These are phyloP conservation scores for Trachelus iudaicus DNA, from an alignment of 2,888 invertebrate genomes.

Conservation along the genomic window DNA sequence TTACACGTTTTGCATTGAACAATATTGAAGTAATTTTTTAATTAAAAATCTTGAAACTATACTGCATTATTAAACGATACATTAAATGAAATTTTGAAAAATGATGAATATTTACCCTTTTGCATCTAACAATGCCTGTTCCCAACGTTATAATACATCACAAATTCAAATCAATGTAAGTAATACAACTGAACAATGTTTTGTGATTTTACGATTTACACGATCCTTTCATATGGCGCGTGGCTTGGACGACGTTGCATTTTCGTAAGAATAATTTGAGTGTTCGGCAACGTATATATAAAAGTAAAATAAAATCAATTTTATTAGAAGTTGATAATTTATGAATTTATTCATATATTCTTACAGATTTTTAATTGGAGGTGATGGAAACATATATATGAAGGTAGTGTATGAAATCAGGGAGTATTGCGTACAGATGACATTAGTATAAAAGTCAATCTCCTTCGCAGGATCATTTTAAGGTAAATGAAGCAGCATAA, in stretches of 20 bases:
- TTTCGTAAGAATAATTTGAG: slow-evolving; percentile 67
- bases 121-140: slow-evolving; percentile 65
- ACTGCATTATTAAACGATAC: too few species aligned
- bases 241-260: slow-evolving; percentile 70
- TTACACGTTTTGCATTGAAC: too few species aligned
- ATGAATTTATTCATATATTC: background rate
- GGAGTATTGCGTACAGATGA: slow-evolving; percentile 72
- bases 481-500: slow-evolving; percentile 30
- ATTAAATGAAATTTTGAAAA: too few species aligned
- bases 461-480: slow-evolving; percentile 70
- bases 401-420: slow-evolving; percentile 74
- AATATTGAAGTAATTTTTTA: too few species aligned
- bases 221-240: slow-evolving; percentile 69
- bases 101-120: too few species aligned
- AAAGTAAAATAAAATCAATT: background rate
- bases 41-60: too few species aligned
- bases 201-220: slow-evolving; percentile 62
- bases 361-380: slow-evolving; percentile 72
- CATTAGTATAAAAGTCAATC: slow-evolving; percentile 72
- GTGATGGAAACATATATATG: slow-evolving; percentile 75
- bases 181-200: slow-evolving; percentile 63
- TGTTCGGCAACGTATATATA: background rate
- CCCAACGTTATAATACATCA: slow-evolving; percentile 71
- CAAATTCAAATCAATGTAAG: slow-evolving; percentile 67
- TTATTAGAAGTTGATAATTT: background rate